These are phyloP conservation scores for Zenarchopterus dispar DNA, from an alignment of 2,797 vertebrate genomes.

Conservation along the genomic window DNA sequence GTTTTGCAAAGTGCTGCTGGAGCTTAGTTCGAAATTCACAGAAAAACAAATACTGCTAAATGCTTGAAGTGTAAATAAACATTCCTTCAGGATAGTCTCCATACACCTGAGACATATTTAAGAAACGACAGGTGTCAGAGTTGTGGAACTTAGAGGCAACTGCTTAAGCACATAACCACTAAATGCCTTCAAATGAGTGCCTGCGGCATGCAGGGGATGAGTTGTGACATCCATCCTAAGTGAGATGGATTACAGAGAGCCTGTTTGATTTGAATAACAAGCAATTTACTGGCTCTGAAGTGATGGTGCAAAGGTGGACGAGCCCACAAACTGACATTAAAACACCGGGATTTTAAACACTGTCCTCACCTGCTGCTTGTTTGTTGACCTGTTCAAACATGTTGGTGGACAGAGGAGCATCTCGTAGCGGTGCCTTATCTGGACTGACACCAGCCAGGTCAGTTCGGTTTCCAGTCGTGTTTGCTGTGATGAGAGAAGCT, in stretches of 20 bases:
- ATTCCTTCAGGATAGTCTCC: slow-evolving; percentile 13
- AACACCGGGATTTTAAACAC: slow-evolving; percentile 34
- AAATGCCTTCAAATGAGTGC: slow-evolving; percentile 45
- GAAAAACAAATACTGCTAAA: slow-evolving; percentile 2
- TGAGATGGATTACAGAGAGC: slow-evolving; percentile 68
- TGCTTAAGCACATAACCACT: slow-evolving; percentile 25
- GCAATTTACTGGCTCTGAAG: slow-evolving; percentile 37
- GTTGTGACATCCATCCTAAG: slow-evolving; percentile 63
- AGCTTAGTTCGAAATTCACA: background rate
- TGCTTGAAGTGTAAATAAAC: slow-evolving; percentile 13
- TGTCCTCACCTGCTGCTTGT: background rate
- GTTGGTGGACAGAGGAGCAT: background rate
- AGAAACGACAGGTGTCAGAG: slow-evolving; percentile 21
- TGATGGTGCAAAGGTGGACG: slow-evolving; percentile 30
- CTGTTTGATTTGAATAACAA: slow-evolving; percentile 64
- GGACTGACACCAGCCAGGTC: background rate
- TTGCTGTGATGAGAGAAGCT: no score
- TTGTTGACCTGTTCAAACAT: background rate
- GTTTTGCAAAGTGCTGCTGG: background rate
- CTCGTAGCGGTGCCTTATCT: background rate
- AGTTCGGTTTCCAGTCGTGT: background rate
- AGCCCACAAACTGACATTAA: slow-evolving; percentile 15
- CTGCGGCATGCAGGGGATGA: slow-evolving; percentile 35
- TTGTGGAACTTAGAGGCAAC: slow-evolving; percentile 42
- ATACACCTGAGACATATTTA: slow-evolving; percentile 18